Base-by-base conservation (phyloP, 2,888 invertebrate genomes). In the Philopedon plagiatum region DNA sequence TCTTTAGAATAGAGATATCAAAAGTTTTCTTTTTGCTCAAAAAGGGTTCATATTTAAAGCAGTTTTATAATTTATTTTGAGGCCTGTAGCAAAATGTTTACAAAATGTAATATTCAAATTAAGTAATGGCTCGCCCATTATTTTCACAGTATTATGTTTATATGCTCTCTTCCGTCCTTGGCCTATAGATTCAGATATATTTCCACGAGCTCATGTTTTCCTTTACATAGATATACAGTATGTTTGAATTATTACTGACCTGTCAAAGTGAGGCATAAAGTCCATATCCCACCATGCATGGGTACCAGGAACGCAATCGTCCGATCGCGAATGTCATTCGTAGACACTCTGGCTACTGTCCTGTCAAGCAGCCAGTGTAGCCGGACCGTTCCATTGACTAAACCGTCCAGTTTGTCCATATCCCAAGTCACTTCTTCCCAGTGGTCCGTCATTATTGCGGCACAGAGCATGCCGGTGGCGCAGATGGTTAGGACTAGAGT, bases 261-360 rank as follows among this genome's bases (percentile, higher is more conserved):
- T 86, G 91, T 91, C 79, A 95, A 89, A 80, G 93, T 93, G 80
- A 92, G 92, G 85, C 93, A 97, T 84, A 94, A 89, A 19, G 93
- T 96, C 96, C 94, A 96, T 81, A 94, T 96, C 34, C 94, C 96
- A n/a, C 94, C 95, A 80, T 93, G 93, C 92, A 94, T 94, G 9
- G 94, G 95, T 26, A 95, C 93, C 69, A 96, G 86, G 85, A 95
- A 94, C 34, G 92, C 91, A 13, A 82, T 73, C 8, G 81, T 77
- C 37, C 73, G 79, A 72, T 81, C 80, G 74, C 76, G 77, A 57
- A 77, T 75, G 71, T 84, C 83, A 79, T 79, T 79, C 51, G 83
- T 83, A 11, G 83, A 80, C 7, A 90, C 83, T 87, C 91, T 90
- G 19, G 91, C 93, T 19, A 94, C 94, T 77, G 90, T 91, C 11